Percentiles rank a stretch among this genome's conserved stretches.
Conservation (phyloP, 2,113 vertebrate species). For the Mastomys natalensis region DNA sequence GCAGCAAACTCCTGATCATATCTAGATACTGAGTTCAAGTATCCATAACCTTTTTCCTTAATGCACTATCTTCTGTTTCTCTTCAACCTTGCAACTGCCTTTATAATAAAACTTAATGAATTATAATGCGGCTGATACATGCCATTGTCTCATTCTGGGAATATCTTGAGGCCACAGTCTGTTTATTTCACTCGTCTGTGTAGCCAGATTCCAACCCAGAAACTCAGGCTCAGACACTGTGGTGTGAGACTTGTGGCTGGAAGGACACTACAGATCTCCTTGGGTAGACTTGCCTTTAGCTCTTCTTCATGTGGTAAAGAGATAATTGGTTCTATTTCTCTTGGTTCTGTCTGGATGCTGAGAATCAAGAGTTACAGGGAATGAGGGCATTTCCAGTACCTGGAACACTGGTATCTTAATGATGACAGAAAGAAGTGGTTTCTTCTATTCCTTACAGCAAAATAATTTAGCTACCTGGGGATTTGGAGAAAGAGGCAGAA, state of each 20-base stretch:
- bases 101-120: neutral
- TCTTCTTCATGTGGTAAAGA: neutral
- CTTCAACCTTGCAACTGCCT: neutral
- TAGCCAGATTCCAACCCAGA: neutral
- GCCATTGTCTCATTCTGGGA: neutral
- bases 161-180: neutral
- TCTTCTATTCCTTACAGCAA: slow-evolving; percentile 4
- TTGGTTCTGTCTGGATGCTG: neutral
- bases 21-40: neutral
- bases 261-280: neutral
- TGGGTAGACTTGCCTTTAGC: neutral
- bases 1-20: neutral
- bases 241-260: neutral
- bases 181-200: slow-evolving; percentile 17
- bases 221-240: neutral
- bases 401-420: neutral
- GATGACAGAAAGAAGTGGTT: neutral
- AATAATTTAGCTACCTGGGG: neutral
- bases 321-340: neutral
- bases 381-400: neutral
- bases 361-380: neutral
- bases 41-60: neutral
- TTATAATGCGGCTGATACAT: neutral
- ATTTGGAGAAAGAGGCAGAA: neutral
- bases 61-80: neutral